Percentiles rank a stretch among this genome's conserved stretches.
phyloP scores from a whole-genome alignment of 2,113 vertebrate species.

The Anas platyrhynchos region DNA sequence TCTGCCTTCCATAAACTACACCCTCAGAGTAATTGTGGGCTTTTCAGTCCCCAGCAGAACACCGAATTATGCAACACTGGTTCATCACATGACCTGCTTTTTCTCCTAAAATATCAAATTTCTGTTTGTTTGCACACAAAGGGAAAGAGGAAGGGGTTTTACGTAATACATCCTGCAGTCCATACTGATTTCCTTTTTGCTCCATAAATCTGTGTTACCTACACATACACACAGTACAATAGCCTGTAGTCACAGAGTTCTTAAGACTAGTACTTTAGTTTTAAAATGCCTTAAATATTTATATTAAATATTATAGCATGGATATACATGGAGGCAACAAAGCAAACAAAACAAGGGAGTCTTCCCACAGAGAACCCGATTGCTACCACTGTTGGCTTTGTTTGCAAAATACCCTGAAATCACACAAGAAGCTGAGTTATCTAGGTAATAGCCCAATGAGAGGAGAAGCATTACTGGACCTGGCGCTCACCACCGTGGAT shows the following conservation, averaged over 20 bases:
- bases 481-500: background rate
- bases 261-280: background rate
- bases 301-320: background rate
- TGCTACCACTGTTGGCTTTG: background rate
- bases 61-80: background rate
- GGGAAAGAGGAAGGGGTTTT: background rate
- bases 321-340: accelerated
- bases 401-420: accelerated
- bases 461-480: background rate
- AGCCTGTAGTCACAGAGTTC: background rate
- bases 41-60: background rate
- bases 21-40: accelerated
- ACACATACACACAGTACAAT: accelerated
- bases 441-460: background rate
- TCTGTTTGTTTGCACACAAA: background rate
- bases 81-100: background rate
- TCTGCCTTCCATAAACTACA: background rate
- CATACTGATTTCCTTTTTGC: background rate
- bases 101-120: background rate
- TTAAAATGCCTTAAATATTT: background rate
- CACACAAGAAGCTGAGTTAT: background rate
- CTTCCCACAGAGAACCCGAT: background rate
- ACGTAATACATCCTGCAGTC: background rate
- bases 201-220: background rate
- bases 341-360: accelerated